These are phyloP conservation scores for Phymastichus coffea DNA, from an alignment of 1,140 invertebrate species.

Conservation along the genomic window DNA sequence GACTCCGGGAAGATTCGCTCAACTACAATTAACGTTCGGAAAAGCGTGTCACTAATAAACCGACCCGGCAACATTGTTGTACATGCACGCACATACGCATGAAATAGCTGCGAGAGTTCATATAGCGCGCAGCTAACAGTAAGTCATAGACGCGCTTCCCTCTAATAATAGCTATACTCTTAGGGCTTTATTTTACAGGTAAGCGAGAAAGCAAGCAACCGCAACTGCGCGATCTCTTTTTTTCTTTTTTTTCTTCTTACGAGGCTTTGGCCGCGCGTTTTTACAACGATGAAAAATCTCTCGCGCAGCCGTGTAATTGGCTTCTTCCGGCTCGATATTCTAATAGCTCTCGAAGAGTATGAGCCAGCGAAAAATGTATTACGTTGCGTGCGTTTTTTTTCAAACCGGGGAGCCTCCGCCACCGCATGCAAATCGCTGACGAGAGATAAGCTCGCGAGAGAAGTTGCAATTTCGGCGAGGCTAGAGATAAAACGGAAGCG, in stretches of 20 bases:
- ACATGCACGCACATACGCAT: neutral
- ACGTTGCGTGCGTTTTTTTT: no score
- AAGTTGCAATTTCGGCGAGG: no score
- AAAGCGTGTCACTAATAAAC: slow-evolving; percentile 21
- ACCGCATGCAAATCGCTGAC: no score
- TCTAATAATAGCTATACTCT: slow-evolving; percentile 20
- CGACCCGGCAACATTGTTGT: neutral
- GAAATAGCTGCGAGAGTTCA: slow-evolving; percentile 14
- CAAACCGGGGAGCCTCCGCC: no score
- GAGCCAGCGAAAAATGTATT: no score
- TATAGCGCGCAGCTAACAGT: neutral
- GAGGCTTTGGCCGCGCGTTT: neutral
- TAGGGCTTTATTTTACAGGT: slow-evolving; percentile 26
- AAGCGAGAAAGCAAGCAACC: no score
- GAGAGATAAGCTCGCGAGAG: no score
- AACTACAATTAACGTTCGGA: neutral
- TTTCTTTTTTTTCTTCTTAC: no score
- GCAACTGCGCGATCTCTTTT: no score
- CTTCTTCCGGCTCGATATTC: slow-evolving; percentile 16
- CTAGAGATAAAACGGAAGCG: no score
- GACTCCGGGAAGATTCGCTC: no score
- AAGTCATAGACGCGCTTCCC: slow-evolving; percentile 13
- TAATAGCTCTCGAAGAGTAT: no score
- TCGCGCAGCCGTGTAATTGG: neutral
- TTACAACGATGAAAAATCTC: slow-evolving; percentile 18